These are phyloP conservation scores for Cephalophus harveyi DNA, from an alignment of 2,113 vertebrate genomes.

Conservation along the genomic window DNA sequence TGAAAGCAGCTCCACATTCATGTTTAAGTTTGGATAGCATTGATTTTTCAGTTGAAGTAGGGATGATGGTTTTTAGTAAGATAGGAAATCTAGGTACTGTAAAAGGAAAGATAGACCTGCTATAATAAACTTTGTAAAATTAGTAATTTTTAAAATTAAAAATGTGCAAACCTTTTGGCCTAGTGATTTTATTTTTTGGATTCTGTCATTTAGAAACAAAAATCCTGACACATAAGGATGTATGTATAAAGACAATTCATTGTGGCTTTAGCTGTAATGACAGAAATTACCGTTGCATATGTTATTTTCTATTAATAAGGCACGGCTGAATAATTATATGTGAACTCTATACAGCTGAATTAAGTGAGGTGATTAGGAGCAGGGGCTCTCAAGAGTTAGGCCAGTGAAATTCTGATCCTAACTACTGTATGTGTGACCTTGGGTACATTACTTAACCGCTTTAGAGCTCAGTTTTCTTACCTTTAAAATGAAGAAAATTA, in stretches of 20 bases:
- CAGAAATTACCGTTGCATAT: background rate
- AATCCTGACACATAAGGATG: background rate
- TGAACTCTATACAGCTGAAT: background rate
- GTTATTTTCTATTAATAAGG: background rate
- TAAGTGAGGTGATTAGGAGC: background rate
- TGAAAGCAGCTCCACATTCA: no score
- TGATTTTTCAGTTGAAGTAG: conserved; percentile 78
- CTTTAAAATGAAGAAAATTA: background rate
- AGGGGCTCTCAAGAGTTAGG: background rate
- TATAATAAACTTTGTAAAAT: background rate
- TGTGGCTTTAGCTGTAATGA: background rate
- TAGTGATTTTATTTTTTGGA: background rate
- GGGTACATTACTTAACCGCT: background rate
- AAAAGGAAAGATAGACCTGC: background rate
- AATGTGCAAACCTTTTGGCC: background rate
- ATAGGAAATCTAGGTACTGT: background rate
- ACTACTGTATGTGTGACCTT: background rate
- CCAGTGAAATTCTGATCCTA: background rate
- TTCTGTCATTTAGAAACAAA: background rate
- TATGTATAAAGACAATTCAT: background rate
- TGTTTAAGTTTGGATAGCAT: no score
- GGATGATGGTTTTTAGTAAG: conserved; percentile 51
- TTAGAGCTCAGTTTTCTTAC: background rate
- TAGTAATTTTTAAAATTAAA: background rate
- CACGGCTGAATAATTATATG: background rate